Evolutionary conservation across 1,140 invertebrate species (phyloP).

Genomic region (Diabrotica virgifera): DNA sequence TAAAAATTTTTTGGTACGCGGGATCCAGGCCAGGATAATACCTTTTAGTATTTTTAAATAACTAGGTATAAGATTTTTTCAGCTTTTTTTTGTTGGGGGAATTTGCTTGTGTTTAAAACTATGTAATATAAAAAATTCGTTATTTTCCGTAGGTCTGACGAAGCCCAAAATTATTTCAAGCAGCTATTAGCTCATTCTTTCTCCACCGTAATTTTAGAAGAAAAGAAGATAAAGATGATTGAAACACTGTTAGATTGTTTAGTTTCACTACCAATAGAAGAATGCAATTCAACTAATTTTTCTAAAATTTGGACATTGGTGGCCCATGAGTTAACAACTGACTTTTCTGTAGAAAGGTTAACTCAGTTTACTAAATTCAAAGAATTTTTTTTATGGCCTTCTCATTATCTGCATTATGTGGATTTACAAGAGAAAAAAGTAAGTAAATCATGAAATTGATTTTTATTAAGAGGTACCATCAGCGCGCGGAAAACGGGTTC

Average conservation of each 20-base stretch:
- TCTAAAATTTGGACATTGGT: conserved; percentile 24
- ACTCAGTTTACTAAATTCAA: conserved; percentile 12
- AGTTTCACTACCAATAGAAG: conserved; percentile 9
- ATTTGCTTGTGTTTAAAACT: too few species aligned
- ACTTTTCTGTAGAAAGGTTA: conserved; percentile 13
- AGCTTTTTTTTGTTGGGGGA: too few species aligned
- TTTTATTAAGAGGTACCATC: too few species aligned
- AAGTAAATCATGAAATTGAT: conserved; percentile 7
- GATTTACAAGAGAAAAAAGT: conserved; percentile 19
- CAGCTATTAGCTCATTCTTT: conserved; percentile 6
- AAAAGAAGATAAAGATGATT: conserved; percentile 16
- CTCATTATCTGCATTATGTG: conserved; percentile 21
- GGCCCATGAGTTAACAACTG: conserved; percentile 6
- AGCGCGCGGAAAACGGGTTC: too few species aligned
- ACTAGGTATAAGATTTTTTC: too few species aligned
- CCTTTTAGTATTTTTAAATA: too few species aligned
- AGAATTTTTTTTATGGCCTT: conserved; percentile 27
- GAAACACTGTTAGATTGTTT: conserved; percentile 10
- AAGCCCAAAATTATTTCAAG: conserved; percentile 6
- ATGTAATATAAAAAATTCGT: too few species aligned
- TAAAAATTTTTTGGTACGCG: too few species aligned
- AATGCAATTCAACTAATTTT: conserved; percentile 19
- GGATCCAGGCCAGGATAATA: too few species aligned
- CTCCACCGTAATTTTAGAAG: conserved; percentile 9
- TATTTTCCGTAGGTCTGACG: conserved; percentile 1